Conservation (phyloP, 2,797 vertebrate species). For the Holocentrus rufus region DNA sequence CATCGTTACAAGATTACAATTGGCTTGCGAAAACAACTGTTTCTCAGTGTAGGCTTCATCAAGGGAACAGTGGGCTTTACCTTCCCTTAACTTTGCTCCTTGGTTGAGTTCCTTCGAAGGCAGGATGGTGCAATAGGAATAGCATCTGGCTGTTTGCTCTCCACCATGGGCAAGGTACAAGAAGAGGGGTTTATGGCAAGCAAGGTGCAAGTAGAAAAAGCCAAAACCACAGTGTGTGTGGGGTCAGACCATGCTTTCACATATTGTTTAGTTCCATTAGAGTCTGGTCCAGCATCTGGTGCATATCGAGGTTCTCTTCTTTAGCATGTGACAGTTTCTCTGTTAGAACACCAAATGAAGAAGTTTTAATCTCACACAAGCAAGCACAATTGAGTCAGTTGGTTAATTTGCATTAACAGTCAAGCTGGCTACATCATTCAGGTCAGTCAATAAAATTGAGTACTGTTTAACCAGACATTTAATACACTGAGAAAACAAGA, state of each 20-base stretch:
- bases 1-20: constrained; percentile 63
- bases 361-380: constrained; percentile 76
- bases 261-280: constrained; percentile 99
- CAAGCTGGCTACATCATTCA: constrained; percentile 43
- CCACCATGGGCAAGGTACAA: constrained; percentile 58
- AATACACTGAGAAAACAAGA: constrained; percentile 23
- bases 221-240: constrained; percentile 75
- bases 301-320: constrained; percentile 99
- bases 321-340: constrained; percentile 99
- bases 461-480: constrained; percentile 13
- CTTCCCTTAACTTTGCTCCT: constrained; percentile 64
- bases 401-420: constrained; percentile 60
- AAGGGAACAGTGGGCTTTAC: constrained; percentile 58
- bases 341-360: constrained; percentile 91
- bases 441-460: constrained; percentile 32
- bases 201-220: constrained; percentile 84
- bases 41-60: constrained; percentile 61
- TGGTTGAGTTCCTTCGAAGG: constrained; percentile 67
- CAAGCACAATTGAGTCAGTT: constrained; percentile 35
- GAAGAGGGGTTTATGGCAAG: constrained; percentile 81
- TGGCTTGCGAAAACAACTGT: constrained; percentile 58
- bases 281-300: constrained; percentile 99
- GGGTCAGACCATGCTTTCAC: constrained; percentile 87
- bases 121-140: constrained; percentile 67
- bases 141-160: constrained; percentile 70